phyloP scores from a whole-genome alignment of 2,797 vertebrate species.

The Typhlichthys subterraneus region DNA sequence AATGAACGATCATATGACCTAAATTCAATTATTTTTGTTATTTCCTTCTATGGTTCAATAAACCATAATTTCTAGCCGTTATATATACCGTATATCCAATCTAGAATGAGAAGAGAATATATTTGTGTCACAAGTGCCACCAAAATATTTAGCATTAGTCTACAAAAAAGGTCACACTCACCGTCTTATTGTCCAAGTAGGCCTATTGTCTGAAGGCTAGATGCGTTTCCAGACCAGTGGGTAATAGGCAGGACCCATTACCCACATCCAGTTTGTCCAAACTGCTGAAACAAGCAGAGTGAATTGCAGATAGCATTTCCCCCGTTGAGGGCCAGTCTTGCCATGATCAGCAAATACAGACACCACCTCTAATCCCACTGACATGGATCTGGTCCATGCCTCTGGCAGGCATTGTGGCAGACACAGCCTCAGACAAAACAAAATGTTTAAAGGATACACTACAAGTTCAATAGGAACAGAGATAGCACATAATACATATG shows the following conservation, averaged over 20 bases:
- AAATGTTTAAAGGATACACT: constrained; percentile 19
- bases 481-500: no score
- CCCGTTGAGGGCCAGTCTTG: constrained; percentile 63
- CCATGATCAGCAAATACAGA: constrained; percentile 78
- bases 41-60: no score
- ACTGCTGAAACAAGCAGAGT: constrained; percentile 81
- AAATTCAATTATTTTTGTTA: no score
- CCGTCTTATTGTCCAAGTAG: constrained; percentile 8
- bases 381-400: constrained; percentile 47
- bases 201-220: constrained; percentile 24
- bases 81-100: no score
- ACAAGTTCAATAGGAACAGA: background rate
- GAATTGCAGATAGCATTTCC: constrained; percentile 60
- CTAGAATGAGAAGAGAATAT: no score
- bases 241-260: constrained; percentile 48
- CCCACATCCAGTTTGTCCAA: constrained; percentile 68
- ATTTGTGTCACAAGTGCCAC: no score
- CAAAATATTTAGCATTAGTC: no score
- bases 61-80: no score
- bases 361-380: constrained; percentile 72
- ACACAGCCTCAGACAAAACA: constrained; percentile 44
- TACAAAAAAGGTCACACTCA: background rate
- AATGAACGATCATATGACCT: background rate
- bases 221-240: constrained; percentile 46
- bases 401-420: constrained; percentile 29